Conservation (phyloP, 2,797 vertebrate genomes). For the Semaprochilodus insignis region DNA sequence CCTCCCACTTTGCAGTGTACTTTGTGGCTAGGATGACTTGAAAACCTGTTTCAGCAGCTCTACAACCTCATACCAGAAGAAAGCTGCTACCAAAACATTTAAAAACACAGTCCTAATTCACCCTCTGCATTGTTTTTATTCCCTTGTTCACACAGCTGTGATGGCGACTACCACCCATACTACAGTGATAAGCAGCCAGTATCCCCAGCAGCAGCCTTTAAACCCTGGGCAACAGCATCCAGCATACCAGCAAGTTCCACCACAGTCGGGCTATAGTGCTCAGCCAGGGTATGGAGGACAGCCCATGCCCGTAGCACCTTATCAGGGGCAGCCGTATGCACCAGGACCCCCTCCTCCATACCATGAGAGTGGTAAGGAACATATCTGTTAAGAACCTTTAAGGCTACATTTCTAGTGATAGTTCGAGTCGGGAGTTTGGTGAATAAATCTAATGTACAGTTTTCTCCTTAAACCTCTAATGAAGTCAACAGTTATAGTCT, state of each 20-base stretch:
- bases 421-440: no score
- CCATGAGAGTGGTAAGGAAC: slow-evolving; percentile 61
- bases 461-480: no score
- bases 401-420: no score
- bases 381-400: background rate
- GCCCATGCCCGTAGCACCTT: slow-evolving; percentile 18
- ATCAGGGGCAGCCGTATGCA: slow-evolving; percentile 52
- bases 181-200: slow-evolving; percentile 72
- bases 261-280: slow-evolving; percentile 67
- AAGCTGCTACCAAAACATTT: background rate
- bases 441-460: no score
- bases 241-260: slow-evolving; percentile 72
- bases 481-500: no score
- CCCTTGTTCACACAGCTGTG: slow-evolving; percentile 66
- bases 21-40: background rate
- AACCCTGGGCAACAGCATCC: slow-evolving; percentile 70
- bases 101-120: background rate
- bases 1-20: no score
- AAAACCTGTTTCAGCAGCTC: background rate
- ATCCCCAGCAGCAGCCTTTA: slow-evolving; percentile 70
- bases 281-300: slow-evolving; percentile 60
- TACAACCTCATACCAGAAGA: background rate
- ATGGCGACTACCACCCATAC: slow-evolving; percentile 72
- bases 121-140: background rate
- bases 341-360: slow-evolving; percentile 63